Conservation (phyloP, 2,113 vertebrate genomes). For the Hippolais icterina region DNA sequence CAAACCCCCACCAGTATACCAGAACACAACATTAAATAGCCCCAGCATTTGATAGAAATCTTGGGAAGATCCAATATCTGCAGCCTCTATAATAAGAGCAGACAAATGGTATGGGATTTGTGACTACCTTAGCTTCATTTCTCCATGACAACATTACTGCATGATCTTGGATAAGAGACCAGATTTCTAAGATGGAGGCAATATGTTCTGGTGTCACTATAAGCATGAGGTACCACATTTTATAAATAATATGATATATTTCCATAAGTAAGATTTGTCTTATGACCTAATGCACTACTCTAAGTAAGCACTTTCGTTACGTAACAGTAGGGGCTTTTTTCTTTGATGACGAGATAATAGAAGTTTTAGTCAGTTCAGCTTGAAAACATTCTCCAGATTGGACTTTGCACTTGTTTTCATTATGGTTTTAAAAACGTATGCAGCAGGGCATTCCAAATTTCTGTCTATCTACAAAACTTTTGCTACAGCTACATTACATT, state of each 20-base stretch:
- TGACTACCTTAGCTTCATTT: background rate
- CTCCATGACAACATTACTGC: background rate
- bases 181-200: background rate
- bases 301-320: background rate
- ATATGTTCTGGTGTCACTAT: background rate
- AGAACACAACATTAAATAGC: background rate
- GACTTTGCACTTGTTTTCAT: background rate
- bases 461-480: slow-evolving; percentile 8
- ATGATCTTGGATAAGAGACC: background rate
- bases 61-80: background rate
- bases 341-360: background rate
- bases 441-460: background rate
- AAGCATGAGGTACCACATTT: background rate
- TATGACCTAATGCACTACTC: background rate
- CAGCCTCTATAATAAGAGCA: background rate
- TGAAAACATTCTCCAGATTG: background rate
- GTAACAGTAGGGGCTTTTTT: background rate
- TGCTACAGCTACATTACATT: background rate
- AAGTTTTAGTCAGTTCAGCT: background rate
- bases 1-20: fast-evolving
- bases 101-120: background rate
- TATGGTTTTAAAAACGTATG: background rate
- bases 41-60: background rate
- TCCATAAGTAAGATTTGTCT: background rate
- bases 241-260: background rate